Evolutionary conservation across 64 coral and sea anemone genomes (phyloP), one percentile per base, ranked within the genome.

Genomic region (Actinia tenebrosa): DNA sequence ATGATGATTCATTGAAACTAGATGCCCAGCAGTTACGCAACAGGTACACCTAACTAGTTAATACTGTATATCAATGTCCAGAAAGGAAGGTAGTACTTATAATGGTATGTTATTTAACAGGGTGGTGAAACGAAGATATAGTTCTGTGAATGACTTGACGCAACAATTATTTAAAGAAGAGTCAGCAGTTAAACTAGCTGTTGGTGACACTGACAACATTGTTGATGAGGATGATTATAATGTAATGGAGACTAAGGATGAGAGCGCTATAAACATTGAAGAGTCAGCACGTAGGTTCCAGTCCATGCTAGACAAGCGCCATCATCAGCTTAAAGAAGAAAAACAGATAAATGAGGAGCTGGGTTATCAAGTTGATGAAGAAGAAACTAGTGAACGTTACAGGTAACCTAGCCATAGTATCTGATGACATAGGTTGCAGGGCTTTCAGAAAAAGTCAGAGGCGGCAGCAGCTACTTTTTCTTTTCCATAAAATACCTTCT

Each of bases 301-400:
- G 42, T 95, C 94, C 19, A 87, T 95, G 64, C 58, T 95, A 64
- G 94, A 95, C 64, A 95, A 95, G n/a, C 89, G 94, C 54, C 78
- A 89, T 53, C 87, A 92, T 11, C 68, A 95, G 50, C 77, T 86
- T 22, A 92, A 91, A 71, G 60, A 86, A 89, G 79, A 81, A 81
- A 81, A 50, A 22, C 42, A 81, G 46, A 22, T 20, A 19, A 81
- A 50, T 0, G 79, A 50, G 17, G 50, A 81, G 46, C 44, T 52
- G 22, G 89, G 64, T 59, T 80, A 83, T 26, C 16, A 13, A 58
- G 80, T 23, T 14, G 89, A 63, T 4, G 54, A 60, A 64, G 52
- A 58, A 43, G 78, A 71, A 4, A 56, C 46, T 7, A 71, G 3
- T 69, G 25, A 9, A 75, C 7, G 26, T 10, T 75, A 27, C 69